A percentile compares a stretch with the other conserved stretches of the same genome.
These are phyloP conservation scores for Scaptodrosophila latifasciaeformis DNA, from an alignment of 2,888 invertebrate genomes.

Conservation along the genomic window DNA sequence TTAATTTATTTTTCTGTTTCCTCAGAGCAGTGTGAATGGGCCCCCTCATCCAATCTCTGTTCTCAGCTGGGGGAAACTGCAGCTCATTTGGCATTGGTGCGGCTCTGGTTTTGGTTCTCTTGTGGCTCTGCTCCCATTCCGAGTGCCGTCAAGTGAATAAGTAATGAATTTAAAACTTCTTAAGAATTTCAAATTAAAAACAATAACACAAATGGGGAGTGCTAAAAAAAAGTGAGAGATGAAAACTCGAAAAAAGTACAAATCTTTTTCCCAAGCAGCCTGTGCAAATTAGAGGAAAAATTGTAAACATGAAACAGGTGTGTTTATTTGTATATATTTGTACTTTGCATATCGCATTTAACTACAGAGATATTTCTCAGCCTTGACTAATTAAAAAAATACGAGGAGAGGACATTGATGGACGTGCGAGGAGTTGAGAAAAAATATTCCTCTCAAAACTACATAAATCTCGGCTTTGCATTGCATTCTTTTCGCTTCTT, in stretches of 20 bases:
- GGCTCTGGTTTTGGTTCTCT: conserved; percentile 16
- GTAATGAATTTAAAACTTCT: conserved; percentile 71
- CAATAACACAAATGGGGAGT: conserved; percentile 58
- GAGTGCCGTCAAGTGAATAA: conserved; percentile 67
- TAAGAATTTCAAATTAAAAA: conserved; percentile 71
- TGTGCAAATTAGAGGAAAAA: conserved; percentile 51
- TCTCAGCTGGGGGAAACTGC: conserved; percentile 6
- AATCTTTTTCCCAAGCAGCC: conserved; percentile 44
- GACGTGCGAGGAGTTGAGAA: no score
- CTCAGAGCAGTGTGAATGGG: not conserved
- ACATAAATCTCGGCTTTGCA: no score
- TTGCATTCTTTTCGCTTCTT: conserved; percentile 45
- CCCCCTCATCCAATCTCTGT: not conserved
- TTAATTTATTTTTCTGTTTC: conserved; percentile 60
- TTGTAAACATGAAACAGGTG: conserved; percentile 52
- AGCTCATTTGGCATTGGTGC: conserved; percentile 9
- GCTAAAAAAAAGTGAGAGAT: conserved; percentile 17
- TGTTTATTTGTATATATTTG: conserved; percentile 6
- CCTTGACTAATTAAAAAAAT: conserved; percentile 62
- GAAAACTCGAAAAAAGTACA: conserved; percentile 6
- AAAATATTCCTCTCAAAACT: conserved; percentile 20
- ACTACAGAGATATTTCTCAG: conserved; percentile 3
- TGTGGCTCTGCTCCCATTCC: conserved; percentile 12
- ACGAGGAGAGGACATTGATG: no score
- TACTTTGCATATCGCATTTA: conserved; percentile 1